These are phyloP conservation scores for Calameuta pallipes DNA, from an alignment of 2,888 invertebrate genomes.

Conservation along the genomic window DNA sequence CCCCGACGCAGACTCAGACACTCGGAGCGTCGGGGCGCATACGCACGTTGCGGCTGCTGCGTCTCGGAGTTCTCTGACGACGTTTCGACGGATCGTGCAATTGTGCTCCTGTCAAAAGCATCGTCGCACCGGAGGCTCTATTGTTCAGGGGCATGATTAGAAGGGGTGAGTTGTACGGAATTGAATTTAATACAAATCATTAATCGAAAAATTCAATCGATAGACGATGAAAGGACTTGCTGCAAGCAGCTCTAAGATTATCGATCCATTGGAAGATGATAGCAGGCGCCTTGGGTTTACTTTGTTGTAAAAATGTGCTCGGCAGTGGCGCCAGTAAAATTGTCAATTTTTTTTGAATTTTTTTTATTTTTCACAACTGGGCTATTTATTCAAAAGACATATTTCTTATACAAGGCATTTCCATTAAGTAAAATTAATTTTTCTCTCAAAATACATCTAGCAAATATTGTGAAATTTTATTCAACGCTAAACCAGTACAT, in stretches of 20 bases:
- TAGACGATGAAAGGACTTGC: not conserved
- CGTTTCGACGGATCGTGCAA: conserved; percentile 11
- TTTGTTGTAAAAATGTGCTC: not conserved
- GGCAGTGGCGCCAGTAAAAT: not conserved
- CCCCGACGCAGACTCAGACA: conserved; percentile 52
- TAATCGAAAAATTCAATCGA: not conserved
- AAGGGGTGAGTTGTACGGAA: not conserved
- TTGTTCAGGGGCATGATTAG: not conserved
- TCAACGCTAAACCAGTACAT: not conserved
- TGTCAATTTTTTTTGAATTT: not conserved
- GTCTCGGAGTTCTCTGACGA: conserved; percentile 32
- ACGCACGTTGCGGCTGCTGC: conserved; percentile 30
- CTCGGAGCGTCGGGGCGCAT: conserved; percentile 30
- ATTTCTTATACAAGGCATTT: not conserved
- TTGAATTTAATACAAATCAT: not conserved
- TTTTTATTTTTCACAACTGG: not conserved
- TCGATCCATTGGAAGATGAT: not conserved
- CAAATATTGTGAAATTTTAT: not conserved
- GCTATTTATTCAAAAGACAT: not conserved
- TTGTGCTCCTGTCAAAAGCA: not conserved
- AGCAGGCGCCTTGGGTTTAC: not conserved
- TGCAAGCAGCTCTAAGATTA: not conserved
- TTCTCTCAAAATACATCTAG: not conserved
- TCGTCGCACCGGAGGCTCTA: not conserved
- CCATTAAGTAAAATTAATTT: not conserved